A percentile compares a stretch with the other conserved stretches of the same genome.
Conservation (phyloP, 2,797 vertebrate genomes). For the Gadopsis bispinosus region DNA sequence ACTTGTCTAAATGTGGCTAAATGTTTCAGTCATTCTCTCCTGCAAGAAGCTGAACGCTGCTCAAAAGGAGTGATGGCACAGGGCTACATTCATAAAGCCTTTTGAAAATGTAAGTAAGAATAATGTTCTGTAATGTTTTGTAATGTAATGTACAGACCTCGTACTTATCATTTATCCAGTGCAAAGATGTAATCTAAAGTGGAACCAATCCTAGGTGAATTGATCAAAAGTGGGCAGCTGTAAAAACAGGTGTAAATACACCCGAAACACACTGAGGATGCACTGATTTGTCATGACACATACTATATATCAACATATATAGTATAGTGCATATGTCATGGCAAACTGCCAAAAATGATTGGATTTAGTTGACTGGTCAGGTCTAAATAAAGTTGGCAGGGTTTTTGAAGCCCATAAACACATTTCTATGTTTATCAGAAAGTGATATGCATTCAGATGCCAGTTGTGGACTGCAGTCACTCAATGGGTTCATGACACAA, state of each 20-base stretch:
- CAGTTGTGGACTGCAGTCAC: background rate
- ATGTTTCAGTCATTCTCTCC: constrained; percentile 6
- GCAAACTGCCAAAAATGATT: background rate
- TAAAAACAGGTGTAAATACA: background rate
- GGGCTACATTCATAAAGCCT: background rate
- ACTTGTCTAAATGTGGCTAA: background rate
- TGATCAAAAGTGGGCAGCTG: background rate
- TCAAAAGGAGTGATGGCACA: background rate
- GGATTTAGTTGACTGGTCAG: no score
- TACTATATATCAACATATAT: background rate
- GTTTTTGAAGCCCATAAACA: background rate
- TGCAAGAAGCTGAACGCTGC: background rate
- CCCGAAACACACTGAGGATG: background rate
- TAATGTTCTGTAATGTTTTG: background rate
- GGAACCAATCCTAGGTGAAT: background rate
- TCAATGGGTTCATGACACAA: background rate
- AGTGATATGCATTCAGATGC: background rate
- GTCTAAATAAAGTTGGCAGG: background rate
- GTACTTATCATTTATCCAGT: background rate
- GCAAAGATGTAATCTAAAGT: background rate
- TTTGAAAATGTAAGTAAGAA: background rate
- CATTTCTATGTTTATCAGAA: background rate
- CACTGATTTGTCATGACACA: background rate
- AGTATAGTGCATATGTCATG: background rate
- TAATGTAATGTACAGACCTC: background rate